Percentiles rank a stretch among this genome's conserved stretches.
phyloP scores from a whole-genome alignment of 2,797 vertebrate genomes.

The Saxicola maurus region DNA sequence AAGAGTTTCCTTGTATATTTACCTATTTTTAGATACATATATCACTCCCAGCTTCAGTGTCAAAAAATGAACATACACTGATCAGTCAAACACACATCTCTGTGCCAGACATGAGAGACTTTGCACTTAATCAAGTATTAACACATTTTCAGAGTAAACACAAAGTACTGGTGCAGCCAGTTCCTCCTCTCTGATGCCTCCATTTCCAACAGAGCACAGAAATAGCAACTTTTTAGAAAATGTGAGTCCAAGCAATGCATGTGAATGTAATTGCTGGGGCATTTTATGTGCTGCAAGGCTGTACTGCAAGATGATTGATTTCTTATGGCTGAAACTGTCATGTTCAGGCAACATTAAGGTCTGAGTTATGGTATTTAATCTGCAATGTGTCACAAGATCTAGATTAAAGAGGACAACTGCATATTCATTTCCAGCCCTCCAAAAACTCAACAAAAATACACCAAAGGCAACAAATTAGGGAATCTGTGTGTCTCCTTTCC shows the following conservation, averaged over 20 bases:
- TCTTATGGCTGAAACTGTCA: constrained; percentile 33
- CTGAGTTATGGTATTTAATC: constrained; percentile 36
- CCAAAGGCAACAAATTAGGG: neutral
- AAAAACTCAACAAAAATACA: neutral
- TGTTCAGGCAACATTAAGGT: constrained; percentile 40
- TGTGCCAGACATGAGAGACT: neutral
- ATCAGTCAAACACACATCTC: neutral
- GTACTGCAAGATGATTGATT: constrained; percentile 32
- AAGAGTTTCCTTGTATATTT: neutral
- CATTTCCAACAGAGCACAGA: neutral
- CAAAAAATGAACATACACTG: neutral
- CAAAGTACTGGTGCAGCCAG: neutral
- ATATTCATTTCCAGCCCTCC: constrained; percentile 23
- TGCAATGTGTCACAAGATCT: neutral
- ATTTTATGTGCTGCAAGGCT: neutral
- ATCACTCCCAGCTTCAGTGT: neutral
- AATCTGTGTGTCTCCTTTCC: neutral
- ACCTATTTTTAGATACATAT: neutral
- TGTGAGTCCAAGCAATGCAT: neutral
- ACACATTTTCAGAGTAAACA: neutral
- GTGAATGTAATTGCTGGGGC: constrained; percentile 6
- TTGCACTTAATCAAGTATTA: neutral
- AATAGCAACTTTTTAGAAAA: constrained; percentile 13
- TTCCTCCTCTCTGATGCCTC: neutral
- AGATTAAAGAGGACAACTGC: constrained; percentile 41